Conservation (phyloP, 1,140 invertebrate genomes). For the Lanistes nyassanus region DNA sequence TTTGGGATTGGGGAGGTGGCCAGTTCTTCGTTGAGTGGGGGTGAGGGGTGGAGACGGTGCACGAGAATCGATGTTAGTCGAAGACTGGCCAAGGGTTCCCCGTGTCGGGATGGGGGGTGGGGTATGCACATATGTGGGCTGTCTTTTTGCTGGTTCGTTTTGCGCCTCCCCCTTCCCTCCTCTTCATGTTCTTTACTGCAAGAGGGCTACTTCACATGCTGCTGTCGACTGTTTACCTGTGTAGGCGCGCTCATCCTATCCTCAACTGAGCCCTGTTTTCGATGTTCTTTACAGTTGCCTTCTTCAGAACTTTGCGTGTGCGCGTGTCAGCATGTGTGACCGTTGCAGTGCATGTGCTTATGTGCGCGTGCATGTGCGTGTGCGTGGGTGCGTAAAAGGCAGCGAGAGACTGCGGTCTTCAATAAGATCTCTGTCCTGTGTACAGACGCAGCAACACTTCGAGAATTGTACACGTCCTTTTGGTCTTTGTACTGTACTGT, state of each 20-base stretch:
- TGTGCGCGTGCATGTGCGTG: background rate
- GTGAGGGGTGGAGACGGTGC: too few species aligned
- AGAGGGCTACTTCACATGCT: background rate
- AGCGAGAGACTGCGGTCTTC: constrained; percentile 1
- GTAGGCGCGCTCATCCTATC: background rate
- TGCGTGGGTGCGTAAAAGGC: background rate
- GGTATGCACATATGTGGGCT: too few species aligned
- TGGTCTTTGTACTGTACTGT: background rate
- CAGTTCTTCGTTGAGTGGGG: too few species aligned
- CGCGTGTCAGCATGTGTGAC: too few species aligned
- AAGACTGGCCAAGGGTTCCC: too few species aligned
- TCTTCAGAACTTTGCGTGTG: too few species aligned
- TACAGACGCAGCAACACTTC: background rate
- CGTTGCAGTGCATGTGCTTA: background rate
- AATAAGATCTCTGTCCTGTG: constrained; percentile 5
- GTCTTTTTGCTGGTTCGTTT: too few species aligned
- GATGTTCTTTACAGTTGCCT: background rate
- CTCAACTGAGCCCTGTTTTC: background rate
- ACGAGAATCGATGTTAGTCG: too few species aligned
- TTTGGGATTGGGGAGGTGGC: too few species aligned
- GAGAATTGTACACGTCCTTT: background rate
- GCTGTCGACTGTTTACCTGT: background rate
- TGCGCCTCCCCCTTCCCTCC: background rate
- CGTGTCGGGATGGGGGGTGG: too few species aligned
- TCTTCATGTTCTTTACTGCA: background rate